Conservation (phyloP, 2,888 invertebrate genomes). For the Elmis aenea region DNA sequence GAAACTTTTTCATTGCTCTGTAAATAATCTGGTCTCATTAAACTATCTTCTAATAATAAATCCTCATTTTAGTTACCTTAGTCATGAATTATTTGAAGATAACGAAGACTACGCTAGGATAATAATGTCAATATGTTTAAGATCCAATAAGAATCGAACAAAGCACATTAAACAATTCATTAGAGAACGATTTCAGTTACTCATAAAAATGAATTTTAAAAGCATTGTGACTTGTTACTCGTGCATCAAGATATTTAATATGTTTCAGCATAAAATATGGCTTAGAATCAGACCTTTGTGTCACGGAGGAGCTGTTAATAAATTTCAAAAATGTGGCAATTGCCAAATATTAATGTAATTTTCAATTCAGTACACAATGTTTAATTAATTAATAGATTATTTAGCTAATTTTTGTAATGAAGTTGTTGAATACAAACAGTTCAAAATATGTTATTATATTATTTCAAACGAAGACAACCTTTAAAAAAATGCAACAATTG, state of each 20-base stretch:
- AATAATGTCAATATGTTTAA: conserved; percentile 45
- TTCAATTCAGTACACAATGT: too few relatives aligned
- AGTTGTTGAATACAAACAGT: too few relatives aligned
- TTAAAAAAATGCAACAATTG: too few relatives aligned
- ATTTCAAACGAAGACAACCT: too few relatives aligned
- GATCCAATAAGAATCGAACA: conserved; percentile 25
- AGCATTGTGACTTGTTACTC: conserved; percentile 48
- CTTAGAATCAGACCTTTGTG: conserved; percentile 30
- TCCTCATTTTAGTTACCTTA: conserved; percentile 43
- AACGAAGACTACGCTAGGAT: conserved; percentile 49
- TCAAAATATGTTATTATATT: too few relatives aligned
- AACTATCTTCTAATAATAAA: conserved; percentile 1
- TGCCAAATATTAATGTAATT: too few relatives aligned
- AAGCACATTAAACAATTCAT: conserved; percentile 32
- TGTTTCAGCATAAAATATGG: conserved; percentile 35
- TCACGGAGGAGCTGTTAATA: conserved; percentile 34
- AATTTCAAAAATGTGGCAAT: conserved; percentile 6
- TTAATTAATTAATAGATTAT: too few relatives aligned
- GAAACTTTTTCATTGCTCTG: conserved; percentile 54
- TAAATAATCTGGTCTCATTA: conserved; percentile 39
- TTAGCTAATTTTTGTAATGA: too few relatives aligned
- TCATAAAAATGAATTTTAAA: conserved; percentile 45
- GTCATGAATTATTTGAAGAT: conserved; percentile 58
- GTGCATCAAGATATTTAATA: conserved; percentile 45
- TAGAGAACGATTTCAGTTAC: conserved; percentile 42